phyloP scores from a whole-genome alignment of 2,888 invertebrate genomes.

The Himalopsyche tibetana region DNA sequence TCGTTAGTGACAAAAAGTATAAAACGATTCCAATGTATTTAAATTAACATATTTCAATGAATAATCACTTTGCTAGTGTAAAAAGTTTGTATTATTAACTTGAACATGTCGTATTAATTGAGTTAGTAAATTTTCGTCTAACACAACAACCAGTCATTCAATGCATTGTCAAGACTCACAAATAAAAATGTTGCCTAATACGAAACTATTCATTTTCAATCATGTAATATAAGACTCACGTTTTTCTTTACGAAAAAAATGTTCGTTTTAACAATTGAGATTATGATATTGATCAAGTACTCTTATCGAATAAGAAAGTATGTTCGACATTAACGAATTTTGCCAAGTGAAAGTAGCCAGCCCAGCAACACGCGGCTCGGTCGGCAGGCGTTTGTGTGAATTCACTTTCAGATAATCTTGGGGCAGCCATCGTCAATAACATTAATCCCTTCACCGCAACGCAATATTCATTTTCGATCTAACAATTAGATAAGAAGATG shows the following conservation, averaged over 20 bases:
- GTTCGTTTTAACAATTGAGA: neutral
- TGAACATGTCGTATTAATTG: no score
- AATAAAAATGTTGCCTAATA: no score
- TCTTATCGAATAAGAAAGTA: conserved; percentile 26
- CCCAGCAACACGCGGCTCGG: neutral
- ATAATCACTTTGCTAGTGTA: no score
- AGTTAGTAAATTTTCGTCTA: no score
- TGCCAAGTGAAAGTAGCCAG: neutral
- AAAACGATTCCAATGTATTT: no score
- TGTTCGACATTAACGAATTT: conserved; percentile 5
- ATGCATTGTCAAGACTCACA: no score
- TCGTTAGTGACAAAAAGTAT: no score
- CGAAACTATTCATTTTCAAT: neutral
- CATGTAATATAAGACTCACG: neutral
- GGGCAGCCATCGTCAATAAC: neutral
- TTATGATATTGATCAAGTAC: neutral
- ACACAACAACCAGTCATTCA: no score
- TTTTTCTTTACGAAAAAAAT: neutral
- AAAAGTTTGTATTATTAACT: no score
- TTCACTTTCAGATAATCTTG: conserved; percentile 1
- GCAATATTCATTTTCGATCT: no score
- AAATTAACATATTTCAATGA: no score
- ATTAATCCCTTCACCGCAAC: neutral
- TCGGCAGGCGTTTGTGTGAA: neutral
- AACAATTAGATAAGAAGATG: no score